These are phyloP conservation scores for Platycheirus albimanus DNA, from an alignment of 2,888 invertebrate species.

Conservation along the genomic window DNA sequence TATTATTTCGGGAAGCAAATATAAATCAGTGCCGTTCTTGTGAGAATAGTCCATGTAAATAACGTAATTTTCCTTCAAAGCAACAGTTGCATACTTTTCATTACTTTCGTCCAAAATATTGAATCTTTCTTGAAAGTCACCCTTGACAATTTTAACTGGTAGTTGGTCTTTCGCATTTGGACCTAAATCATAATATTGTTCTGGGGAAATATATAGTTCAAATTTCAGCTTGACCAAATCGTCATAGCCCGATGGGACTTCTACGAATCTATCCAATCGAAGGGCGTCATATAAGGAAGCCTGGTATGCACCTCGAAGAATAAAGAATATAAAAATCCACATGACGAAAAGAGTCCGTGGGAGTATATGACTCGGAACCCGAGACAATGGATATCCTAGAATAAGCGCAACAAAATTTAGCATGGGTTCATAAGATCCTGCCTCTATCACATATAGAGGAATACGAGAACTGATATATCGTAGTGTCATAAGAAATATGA, in stretches of 20 bases:
- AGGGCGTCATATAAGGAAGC: not conserved
- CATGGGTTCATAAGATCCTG: too few species aligned
- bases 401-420: not conserved
- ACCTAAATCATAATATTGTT: not conserved
- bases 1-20: not conserved
- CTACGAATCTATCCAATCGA: not conserved
- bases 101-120: not conserved
- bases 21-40: not conserved
- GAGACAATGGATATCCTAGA: not conserved
- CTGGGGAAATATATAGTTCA: not conserved
- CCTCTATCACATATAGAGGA: not conserved
- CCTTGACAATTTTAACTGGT: too few species aligned
- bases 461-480: too few species aligned
- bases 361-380: not conserved
- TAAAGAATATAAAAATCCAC: not conserved
- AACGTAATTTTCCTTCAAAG: not conserved
- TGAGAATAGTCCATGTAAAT: not conserved
- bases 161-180: not conserved
- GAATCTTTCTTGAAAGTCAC: too few species aligned
- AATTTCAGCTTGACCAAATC: not conserved
- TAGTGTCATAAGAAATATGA: too few species aligned
- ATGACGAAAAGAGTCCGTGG: not conserved
- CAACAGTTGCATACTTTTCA: not conserved
- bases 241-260: not conserved
- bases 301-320: constrained; percentile 14